Conservation (phyloP, 2,888 invertebrate species). For the Aspidiotus destructor region DNA sequence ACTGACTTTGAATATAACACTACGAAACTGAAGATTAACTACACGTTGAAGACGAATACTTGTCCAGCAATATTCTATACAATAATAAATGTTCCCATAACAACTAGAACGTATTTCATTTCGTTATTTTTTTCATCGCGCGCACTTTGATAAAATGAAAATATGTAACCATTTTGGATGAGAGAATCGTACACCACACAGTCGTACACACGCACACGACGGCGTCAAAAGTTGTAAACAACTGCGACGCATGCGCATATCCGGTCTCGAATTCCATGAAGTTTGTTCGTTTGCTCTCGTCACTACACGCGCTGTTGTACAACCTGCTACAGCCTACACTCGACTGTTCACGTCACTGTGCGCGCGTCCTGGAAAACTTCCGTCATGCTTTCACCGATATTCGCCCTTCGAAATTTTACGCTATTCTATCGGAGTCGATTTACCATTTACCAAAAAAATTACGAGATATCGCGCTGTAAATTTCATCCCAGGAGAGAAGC, state of each 20-base stretch:
- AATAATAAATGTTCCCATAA: constrained; percentile 30
- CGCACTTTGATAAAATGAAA: constrained; percentile 30
- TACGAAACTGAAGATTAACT: constrained; percentile 3
- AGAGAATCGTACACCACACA: constrained; percentile 37
- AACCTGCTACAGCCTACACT: no score
- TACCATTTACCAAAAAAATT: no score
- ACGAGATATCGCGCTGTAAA: no score
- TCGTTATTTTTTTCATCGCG: constrained; percentile 25
- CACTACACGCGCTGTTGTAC: no score
- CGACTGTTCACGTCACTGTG: no score
- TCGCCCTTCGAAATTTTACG: no score
- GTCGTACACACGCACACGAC: no score
- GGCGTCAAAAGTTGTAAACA: constrained; percentile 45
- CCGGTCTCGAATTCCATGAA: background rate
- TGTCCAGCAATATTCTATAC: constrained; percentile 13
- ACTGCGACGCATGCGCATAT: constrained; percentile 45
- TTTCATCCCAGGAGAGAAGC: no score
- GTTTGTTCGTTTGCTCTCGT: background rate
- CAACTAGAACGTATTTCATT: constrained; percentile 27
- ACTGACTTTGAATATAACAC: no score
- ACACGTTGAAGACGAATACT: constrained; percentile 15
- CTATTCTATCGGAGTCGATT: no score
- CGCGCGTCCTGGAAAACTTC: no score
- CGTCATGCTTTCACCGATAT: no score
- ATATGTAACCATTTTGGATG: constrained; percentile 40